Evolutionary conservation across 2,113 vertebrate genomes (phyloP), one percentile per base, ranked within the genome.

Genomic region (Alouatta palliata): DNA sequence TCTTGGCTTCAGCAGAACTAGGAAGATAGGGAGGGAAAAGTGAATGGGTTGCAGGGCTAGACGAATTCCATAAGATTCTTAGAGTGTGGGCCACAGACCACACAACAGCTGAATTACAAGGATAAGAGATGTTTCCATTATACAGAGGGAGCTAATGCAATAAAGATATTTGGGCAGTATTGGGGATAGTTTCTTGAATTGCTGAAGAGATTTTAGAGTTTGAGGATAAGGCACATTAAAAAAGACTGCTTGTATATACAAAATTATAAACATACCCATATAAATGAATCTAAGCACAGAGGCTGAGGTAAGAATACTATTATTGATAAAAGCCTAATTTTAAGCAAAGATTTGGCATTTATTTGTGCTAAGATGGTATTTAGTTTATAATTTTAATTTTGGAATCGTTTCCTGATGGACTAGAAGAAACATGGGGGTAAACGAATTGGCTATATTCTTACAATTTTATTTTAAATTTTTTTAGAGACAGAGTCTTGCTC

Each of bases 341-440:
- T 30, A 32, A 85, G 52, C 64, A 95, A 97, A 79, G 10, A 61
- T 94, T 79, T 95, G 35, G n/a, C 66, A 75, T 17, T 68, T 49
- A 52, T 93, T 88, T 83, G 8, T 52, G 68, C 25, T 49, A 87
- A 77, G 25, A 23, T 83, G 13, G 19, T 21, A 54, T 52, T 85
- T n/a, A 58, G n/a, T 84, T 21, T 89, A 47, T 86, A 81, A 52
- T 8, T 87, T 80, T 68, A 61, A 88, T 35, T 95, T 56, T 85
- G 89, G 35, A 54, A 52, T 88, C 79, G 37, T 64, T 16, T 82
- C 14, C 75, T 89, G n/a, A 64, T 71, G 13, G 87, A 37, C 43
- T 47, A 96, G 58, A 86, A 73, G n/a, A 91, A 56, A 52, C 35
- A 52, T 23, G 21, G 13, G 19, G 5, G 20, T 25, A 58, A 21